These are phyloP conservation scores for Achlya flavicornis DNA, from an alignment of 2,888 invertebrate genomes.

Conservation along the genomic window DNA sequence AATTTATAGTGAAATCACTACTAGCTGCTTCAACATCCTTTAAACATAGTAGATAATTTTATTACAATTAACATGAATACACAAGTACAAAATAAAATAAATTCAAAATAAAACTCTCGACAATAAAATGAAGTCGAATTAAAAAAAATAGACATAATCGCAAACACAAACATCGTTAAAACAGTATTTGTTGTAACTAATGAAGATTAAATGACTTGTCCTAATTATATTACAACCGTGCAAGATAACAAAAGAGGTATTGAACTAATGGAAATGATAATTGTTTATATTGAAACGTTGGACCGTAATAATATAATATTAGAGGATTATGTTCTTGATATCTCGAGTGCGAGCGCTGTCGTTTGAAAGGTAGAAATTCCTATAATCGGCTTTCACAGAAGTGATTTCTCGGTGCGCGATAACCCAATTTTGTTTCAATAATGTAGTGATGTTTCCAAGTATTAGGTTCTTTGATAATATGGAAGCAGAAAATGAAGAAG, in stretches of 20 bases:
- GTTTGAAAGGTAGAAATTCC: slow-evolving; percentile 2
- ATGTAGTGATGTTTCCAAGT: background rate
- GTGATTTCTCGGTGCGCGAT: background rate
- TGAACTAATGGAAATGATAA: slow-evolving; percentile 38
- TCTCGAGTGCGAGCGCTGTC: slow-evolving; percentile 9
- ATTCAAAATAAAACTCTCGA: background rate
- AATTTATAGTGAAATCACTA: background rate
- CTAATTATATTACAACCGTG: slow-evolving; percentile 37
- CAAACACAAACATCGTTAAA: slow-evolving; percentile 22
- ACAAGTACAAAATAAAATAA: background rate
- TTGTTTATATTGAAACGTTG: slow-evolving; percentile 6
- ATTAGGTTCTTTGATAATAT: background rate
- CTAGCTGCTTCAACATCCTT: background rate
- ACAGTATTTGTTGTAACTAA: slow-evolving; percentile 38
- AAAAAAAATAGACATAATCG: slow-evolving; percentile 10
- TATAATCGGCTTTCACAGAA: slow-evolving; percentile 7
- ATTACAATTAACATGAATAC: background rate
- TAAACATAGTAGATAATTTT: background rate
- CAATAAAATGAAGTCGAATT: background rate
- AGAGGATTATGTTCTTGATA: slow-evolving; percentile 12
- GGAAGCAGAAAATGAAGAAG: background rate
- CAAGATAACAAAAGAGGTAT: slow-evolving; percentile 41
- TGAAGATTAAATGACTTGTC: slow-evolving; percentile 42
- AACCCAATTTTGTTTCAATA: slow-evolving; percentile 8
- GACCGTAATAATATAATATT: slow-evolving; percentile 7